phyloP scores from a whole-genome alignment of 2,113 vertebrate genomes.

The Anguilla rostrata region DNA sequence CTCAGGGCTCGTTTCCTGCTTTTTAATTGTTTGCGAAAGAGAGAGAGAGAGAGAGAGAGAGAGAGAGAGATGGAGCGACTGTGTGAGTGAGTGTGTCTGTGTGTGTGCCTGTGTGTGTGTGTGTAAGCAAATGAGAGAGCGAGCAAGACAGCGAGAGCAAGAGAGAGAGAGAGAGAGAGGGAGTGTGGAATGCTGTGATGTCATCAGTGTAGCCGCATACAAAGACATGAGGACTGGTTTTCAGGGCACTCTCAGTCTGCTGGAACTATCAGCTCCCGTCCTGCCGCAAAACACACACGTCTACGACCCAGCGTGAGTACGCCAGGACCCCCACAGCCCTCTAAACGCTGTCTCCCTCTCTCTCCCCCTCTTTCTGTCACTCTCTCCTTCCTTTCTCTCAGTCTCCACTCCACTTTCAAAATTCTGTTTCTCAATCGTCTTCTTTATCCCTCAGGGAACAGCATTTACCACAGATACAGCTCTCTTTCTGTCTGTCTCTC shows the following conservation, averaged over 20 bases:
- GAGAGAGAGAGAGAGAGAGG: conserved; percentile 16
- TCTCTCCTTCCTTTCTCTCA: neutral
- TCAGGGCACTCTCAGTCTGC: neutral
- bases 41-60: conserved; percentile 32
- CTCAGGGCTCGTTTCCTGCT: conserved; percentile 11
- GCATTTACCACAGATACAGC: neutral
- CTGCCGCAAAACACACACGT: conserved; percentile 7
- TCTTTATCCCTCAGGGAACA: neutral
- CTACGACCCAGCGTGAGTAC: conserved; percentile 22
- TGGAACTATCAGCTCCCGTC: conserved; percentile 2
- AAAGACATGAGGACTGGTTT: conserved; percentile 20
- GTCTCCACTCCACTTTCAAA: neutral
- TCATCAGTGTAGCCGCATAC: conserved; percentile 28
- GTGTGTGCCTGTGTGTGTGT: neutral
- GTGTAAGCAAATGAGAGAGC: neutral
- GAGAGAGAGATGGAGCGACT: neutral
- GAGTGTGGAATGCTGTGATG: conserved; percentile 33
- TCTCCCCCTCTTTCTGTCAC: neutral
- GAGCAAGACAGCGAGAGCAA: conserved; percentile 15
- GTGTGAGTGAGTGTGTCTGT: neutral
- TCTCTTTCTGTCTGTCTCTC: neutral
- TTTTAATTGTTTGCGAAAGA: conserved; percentile 10
- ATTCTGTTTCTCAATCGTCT: neutral
- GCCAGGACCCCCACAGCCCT: neutral
- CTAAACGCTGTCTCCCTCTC: neutral